phyloP scores from a whole-genome alignment of 2,888 invertebrate genomes.

The Malacosoma neustria region DNA sequence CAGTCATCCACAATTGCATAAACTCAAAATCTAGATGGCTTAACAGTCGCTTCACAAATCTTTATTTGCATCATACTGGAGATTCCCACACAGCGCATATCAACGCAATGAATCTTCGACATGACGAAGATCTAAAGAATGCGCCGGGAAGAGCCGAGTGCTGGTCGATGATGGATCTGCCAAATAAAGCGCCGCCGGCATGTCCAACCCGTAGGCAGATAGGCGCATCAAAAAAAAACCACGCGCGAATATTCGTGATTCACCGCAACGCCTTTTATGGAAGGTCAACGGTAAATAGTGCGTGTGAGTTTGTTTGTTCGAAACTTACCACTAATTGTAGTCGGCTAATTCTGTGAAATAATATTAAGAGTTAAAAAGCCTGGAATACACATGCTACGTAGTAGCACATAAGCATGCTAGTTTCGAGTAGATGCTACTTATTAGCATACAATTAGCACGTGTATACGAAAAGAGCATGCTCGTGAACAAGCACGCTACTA shows the following conservation, averaged over 20 bases:
- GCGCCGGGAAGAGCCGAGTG: conserved; percentile 34
- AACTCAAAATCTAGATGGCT: conserved; percentile 24
- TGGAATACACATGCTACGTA: too few species aligned
- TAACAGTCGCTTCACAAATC: conserved; percentile 39
- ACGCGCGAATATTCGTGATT: conserved; percentile 43
- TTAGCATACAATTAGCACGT: too few species aligned
- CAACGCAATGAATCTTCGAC: conserved; percentile 49
- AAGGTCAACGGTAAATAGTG: conserved; percentile 41
- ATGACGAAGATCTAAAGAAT: conserved; percentile 46
- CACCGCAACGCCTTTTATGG: conserved; percentile 45
- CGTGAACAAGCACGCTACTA: too few species aligned
- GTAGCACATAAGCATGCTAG: too few species aligned
- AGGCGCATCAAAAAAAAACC: conserved; percentile 36
- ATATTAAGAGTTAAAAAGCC: background rate
- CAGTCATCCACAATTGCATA: conserved; percentile 20
- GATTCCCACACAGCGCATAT: too few species aligned
- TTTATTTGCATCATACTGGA: too few species aligned
- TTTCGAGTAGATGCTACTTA: too few species aligned
- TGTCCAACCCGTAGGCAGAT: conserved; percentile 32
- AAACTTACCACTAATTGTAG: background rate
- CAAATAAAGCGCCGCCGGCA: conserved; percentile 34
- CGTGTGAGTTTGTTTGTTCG: background rate
- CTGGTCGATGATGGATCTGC: conserved; percentile 52
- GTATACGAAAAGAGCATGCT: too few species aligned
- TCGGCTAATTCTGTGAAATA: background rate